Conservation (phyloP, 92 coral and sea anemone genomes). For the Micromussa lordhowensis region DNA sequence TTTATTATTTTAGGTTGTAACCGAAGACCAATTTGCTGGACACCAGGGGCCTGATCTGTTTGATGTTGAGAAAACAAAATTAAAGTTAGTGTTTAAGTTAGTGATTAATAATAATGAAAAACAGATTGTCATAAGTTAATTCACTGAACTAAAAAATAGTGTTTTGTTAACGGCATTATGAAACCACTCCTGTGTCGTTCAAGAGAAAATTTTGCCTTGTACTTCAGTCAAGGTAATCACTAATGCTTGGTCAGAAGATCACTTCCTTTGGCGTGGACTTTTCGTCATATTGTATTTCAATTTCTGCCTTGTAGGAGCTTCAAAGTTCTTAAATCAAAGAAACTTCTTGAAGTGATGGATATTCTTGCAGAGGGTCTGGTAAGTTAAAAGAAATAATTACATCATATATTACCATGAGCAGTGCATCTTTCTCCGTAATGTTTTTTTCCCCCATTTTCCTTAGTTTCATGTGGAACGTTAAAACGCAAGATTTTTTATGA, state of each 20-base stretch:
- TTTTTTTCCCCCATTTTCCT: too few species aligned
- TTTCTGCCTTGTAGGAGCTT: conserved; percentile 64
- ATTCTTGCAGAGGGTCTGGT: conserved; percentile 95
- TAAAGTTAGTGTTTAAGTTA: conserved; percentile 67
- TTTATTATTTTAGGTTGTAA: conserved; percentile 67
- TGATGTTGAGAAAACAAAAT: conserved; percentile 78
- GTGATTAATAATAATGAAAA: too few species aligned
- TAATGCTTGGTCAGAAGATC: not conserved
- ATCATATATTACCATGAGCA: too few species aligned
- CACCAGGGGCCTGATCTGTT: conserved; percentile 97
- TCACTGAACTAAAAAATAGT: not conserved
- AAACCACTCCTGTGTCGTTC: not conserved
- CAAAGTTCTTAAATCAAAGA: conserved; percentile 91
- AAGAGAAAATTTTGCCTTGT: not conserved
- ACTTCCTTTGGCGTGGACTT: not conserved
- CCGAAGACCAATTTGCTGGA: conserved; percentile 98
- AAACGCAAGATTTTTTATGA: too few species aligned
- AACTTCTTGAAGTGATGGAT: conserved; percentile 80
- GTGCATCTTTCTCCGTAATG: too few species aligned
- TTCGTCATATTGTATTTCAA: too few species aligned
- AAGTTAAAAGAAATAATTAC: conserved; percentile 5
- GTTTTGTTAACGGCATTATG: not conserved
- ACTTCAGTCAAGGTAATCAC: too few species aligned
- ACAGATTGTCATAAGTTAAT: too few species aligned
- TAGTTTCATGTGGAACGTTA: too few species aligned